Conservation (phyloP, 1,140 invertebrate genomes). For the Drosophila sucinea region DNA sequence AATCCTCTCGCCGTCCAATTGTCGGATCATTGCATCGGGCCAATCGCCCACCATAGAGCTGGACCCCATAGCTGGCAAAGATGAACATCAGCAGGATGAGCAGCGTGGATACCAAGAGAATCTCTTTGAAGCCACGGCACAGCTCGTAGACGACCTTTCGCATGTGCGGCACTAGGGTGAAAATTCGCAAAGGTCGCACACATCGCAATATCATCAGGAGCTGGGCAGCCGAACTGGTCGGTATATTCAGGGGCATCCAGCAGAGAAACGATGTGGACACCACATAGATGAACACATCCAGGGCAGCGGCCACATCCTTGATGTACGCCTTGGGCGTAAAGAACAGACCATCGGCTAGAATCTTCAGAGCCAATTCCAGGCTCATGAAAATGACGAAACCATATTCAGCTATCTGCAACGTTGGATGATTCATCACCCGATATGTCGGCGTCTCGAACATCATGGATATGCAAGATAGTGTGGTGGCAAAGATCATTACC, state of each 20-base stretch:
- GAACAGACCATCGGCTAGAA: conserved; percentile 98
- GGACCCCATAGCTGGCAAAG: conserved; percentile 99
- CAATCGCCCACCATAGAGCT: conserved; percentile 96
- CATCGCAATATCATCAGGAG: conserved; percentile 98
- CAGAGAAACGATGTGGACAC: conserved; percentile 97
- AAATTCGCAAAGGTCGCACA: conserved; percentile 97
- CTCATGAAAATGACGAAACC: conserved; percentile 99
- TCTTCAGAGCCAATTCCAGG: conserved; percentile 97
- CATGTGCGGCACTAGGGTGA: conserved; percentile 99
- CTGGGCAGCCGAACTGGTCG: conserved; percentile 96
- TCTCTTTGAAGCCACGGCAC: conserved; percentile 99
- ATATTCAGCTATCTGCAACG: conserved; percentile 96
- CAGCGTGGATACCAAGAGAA: conserved; percentile 98
- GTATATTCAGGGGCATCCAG: conserved; percentile 97
- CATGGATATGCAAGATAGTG: conserved; percentile 98
- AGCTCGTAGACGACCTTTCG: conserved; percentile 99
- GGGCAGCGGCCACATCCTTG: conserved; percentile 97
- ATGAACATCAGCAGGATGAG: conserved; percentile 99
- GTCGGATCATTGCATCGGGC: conserved; percentile 98
- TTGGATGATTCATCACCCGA: conserved; percentile 93
- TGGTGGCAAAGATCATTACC: conserved; percentile 99
- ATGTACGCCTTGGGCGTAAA: conserved; percentile 99
- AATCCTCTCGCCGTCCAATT: conserved; percentile 92
- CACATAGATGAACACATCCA: conserved; percentile 99
- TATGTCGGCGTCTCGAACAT: conserved; percentile 98